These are phyloP conservation scores for Schrankia costaestrigalis DNA, from an alignment of 2,888 invertebrate species.

Conservation along the genomic window DNA sequence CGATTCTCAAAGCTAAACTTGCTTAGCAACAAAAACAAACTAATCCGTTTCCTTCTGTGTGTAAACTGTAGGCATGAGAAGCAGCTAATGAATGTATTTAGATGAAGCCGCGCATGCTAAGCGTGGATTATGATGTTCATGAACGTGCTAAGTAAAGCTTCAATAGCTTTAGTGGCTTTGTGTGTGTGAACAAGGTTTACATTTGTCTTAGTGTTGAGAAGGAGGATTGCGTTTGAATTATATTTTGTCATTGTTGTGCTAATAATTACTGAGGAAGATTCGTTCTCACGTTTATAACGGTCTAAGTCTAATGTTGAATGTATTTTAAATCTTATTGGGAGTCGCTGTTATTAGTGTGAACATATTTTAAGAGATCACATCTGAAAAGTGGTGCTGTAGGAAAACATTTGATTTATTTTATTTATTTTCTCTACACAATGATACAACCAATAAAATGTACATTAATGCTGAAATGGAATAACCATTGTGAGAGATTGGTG, in stretches of 20 bases:
- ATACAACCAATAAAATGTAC: too few species aligned
- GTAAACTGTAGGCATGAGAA: slow-evolving; percentile 5
- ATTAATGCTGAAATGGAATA: too few species aligned
- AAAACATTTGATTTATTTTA: too few species aligned
- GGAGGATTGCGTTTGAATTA: slow-evolving; percentile 11
- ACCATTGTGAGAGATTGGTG: too few species aligned
- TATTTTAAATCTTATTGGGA: neutral
- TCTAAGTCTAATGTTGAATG: neutral
- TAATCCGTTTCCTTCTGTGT: slow-evolving; percentile 2
- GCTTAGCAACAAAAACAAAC: neutral
- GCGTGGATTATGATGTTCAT: slow-evolving; percentile 12
- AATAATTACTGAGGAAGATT: slow-evolving; percentile 4
- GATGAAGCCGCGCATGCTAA: slow-evolving; percentile 9
- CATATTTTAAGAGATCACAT: too few species aligned
- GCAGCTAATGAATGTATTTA: slow-evolving; percentile 10
- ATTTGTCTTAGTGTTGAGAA: slow-evolving; percentile 8
- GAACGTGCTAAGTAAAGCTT: slow-evolving; percentile 7
- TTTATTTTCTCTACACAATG: too few species aligned
- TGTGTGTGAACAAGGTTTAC: slow-evolving; percentile 5
- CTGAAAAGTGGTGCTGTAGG: too few species aligned
- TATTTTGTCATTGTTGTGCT: slow-evolving; percentile 11
- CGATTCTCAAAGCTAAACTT: neutral
- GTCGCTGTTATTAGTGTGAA: too few species aligned
- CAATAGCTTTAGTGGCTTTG: slow-evolving; percentile 10
- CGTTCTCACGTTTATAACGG: neutral